Conservation (phyloP, 2,888 invertebrate genomes). For the Amphimallon solstitiale region DNA sequence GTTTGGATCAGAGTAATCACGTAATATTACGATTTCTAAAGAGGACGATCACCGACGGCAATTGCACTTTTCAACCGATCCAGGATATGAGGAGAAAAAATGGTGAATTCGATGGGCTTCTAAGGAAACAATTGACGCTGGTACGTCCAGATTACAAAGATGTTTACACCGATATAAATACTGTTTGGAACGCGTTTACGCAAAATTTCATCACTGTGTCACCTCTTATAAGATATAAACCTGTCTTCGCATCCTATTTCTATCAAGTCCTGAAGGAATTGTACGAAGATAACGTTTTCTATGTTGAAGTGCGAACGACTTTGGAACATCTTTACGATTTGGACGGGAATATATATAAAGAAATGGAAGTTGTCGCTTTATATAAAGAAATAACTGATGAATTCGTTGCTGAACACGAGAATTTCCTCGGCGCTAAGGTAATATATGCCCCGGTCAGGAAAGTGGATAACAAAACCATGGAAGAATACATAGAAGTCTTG, state of each 20-base stretch:
- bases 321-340: constrained; percentile 29
- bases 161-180: constrained; percentile 47
- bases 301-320: constrained; percentile 67
- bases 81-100: constrained; percentile 57
- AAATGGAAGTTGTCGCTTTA: constrained; percentile 64
- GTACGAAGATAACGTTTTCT: constrained; percentile 71
- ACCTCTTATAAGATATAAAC: constrained; percentile 26
- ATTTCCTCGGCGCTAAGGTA: constrained; percentile 69
- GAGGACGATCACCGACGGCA: constrained; percentile 34
- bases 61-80: constrained; percentile 63
- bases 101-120: constrained; percentile 50
- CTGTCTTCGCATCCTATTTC: constrained; percentile 65
- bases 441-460: constrained; percentile 71
- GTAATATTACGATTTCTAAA: constrained; percentile 55
- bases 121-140: constrained; percentile 43
- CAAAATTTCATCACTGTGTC: neutral
- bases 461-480: constrained; percentile 61
- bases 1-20: constrained; percentile 51
- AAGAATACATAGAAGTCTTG: constrained; percentile 52
- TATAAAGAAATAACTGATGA: constrained; percentile 65
- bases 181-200: constrained; percentile 8
- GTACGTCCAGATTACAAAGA: constrained; percentile 34
- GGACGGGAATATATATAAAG: constrained; percentile 63
- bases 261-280: constrained; percentile 68
- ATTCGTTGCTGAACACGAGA: constrained; percentile 67